Evolutionary conservation across 2,113 vertebrate species (phyloP).

Genomic region (Alexandromys fortis): DNA sequence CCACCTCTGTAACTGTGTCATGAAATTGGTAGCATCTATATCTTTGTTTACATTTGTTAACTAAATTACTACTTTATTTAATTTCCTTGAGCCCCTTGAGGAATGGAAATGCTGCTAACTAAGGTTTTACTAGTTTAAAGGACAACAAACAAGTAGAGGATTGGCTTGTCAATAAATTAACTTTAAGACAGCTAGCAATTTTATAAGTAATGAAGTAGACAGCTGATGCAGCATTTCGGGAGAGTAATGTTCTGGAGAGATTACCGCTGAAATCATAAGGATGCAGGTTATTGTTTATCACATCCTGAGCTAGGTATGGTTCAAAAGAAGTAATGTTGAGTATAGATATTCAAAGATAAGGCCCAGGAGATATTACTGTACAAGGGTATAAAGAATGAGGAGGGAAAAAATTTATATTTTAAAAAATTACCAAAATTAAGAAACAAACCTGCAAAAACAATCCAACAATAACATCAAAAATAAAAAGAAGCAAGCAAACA

Average conservation of each 20-base stretch:
- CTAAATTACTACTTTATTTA: background rate
- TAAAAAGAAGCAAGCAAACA: background rate
- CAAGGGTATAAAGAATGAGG: background rate
- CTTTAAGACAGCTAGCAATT: background rate
- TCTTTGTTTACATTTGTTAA: background rate
- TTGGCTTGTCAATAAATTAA: background rate
- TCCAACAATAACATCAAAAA: background rate
- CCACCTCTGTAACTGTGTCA: background rate
- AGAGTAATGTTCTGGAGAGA: background rate
- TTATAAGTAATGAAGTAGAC: background rate
- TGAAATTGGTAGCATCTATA: background rate
- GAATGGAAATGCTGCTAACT: background rate
- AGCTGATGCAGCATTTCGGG: background rate
- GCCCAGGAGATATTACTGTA: accelerated
- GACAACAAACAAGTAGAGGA: background rate
- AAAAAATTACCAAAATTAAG: background rate
- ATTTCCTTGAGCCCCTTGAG: background rate
- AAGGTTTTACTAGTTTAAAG: background rate
- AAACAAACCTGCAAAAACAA: background rate
- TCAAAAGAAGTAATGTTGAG: background rate
- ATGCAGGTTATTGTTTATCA: background rate
- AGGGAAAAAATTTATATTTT: background rate
- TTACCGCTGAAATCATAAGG: background rate
- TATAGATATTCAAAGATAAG: background rate
- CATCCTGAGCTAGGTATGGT: background rate